These are phyloP conservation scores for Metridium senile DNA, from an alignment of 92 coral and sea anemone genomes.

Conservation along the genomic window DNA sequence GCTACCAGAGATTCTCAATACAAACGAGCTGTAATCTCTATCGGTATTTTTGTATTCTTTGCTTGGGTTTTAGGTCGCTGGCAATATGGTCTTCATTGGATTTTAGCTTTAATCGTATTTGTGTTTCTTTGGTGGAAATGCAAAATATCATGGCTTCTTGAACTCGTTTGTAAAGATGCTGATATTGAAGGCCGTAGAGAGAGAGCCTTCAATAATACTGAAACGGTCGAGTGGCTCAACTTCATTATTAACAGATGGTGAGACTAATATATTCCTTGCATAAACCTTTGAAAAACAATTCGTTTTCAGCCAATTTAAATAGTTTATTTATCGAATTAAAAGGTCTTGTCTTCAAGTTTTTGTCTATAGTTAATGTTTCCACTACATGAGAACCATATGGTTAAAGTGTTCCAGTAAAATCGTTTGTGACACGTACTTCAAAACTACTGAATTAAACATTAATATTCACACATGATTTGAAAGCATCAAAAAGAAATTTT, in stretches of 20 bases:
- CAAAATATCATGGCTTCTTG: constrained; percentile 50
- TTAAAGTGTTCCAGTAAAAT: no score
- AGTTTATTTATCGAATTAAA: no score
- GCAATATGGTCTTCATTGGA: constrained; percentile 54
- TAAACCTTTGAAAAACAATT: not conserved
- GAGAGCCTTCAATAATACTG: constrained; percentile 64
- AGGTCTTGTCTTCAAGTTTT: no score
- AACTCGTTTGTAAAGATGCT: constrained; percentile 67
- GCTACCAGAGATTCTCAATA: constrained; percentile 40
- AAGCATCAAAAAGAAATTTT: no score
- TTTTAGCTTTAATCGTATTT: constrained; percentile 47
- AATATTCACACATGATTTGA: no score
- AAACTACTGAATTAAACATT: no score
- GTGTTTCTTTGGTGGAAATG: constrained; percentile 79
- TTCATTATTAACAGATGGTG: constrained; percentile 84
- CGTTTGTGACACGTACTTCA: no score
- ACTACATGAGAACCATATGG: no score
- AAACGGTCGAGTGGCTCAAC: constrained; percentile 87
- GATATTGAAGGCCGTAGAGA: constrained; percentile 64
- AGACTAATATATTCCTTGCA: constrained; percentile 8
- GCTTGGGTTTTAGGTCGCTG: constrained; percentile 75
- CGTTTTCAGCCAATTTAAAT: not conserved
- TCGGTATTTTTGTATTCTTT: constrained; percentile 41
- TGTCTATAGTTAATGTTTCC: no score
- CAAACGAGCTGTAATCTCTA: constrained; percentile 38